Percentiles rank a stretch among this genome's conserved stretches.
phyloP scores from a whole-genome alignment of 2,797 vertebrate species.

The Malacoraja senta region DNA sequence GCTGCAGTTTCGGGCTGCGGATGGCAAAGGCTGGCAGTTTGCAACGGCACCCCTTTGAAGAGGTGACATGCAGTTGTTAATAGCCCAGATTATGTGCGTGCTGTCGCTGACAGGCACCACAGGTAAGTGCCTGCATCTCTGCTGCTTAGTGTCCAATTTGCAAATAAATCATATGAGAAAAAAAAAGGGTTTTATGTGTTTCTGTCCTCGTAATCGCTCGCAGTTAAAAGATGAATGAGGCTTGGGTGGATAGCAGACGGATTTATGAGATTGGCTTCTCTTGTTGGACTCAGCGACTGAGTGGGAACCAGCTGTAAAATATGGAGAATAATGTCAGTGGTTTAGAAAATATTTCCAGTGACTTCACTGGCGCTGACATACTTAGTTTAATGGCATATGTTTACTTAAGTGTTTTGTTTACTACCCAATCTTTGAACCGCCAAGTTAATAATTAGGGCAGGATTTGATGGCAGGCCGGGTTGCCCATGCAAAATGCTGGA shows the following conservation, averaged over 20 bases:
- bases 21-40: neutral
- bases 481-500: neutral
- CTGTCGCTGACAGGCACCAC: neutral
- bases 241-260: neutral
- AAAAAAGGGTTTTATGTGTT: neutral
- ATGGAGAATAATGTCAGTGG: constrained; percentile 1
- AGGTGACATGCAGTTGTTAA: constrained; percentile 27
- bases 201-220: neutral
- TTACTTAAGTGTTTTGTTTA: neutral
- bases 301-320: neutral
- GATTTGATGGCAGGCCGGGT: neutral
- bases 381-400: neutral
- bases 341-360: neutral
- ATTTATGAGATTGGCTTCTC: neutral
- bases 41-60: neutral
- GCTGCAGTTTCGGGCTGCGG: neutral
- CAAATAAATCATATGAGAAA: neutral
- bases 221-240: neutral
- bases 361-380: neutral
- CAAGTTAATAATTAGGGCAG: neutral
- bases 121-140: neutral
- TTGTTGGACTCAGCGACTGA: neutral
- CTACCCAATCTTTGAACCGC: neutral
- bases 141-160: too few relatives aligned
- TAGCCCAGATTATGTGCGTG: neutral